Evolutionary conservation across 2,888 invertebrate species (phyloP).

Genomic region (Nasonovia ribisnigri): DNA sequence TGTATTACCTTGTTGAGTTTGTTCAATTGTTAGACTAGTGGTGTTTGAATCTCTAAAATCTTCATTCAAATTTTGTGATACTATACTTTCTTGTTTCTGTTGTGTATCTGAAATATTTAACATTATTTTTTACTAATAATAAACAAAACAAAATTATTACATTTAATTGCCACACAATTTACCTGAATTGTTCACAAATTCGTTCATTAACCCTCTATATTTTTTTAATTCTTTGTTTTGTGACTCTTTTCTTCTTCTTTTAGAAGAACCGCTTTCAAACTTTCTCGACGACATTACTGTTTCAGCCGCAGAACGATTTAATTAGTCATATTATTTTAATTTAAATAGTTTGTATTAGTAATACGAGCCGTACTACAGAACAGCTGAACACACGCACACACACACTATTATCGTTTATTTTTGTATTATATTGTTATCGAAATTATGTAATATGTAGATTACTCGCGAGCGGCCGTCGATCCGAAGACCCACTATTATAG

Average conservation of each 20-base stretch:
- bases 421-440: too few relatives aligned
- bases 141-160: conserved; percentile 12
- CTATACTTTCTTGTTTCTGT: conserved; percentile 1
- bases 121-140: conserved; percentile 4
- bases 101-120: background rate
- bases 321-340: too few relatives aligned
- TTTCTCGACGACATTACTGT: background rate
- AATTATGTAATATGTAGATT: too few relatives aligned
- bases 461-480: too few relatives aligned
- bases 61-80: background rate
- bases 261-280: background rate
- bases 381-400: too few relatives aligned
- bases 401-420: too few relatives aligned
- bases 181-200: background rate
- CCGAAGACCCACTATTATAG: too few relatives aligned
- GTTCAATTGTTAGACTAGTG: background rate
- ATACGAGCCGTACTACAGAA: too few relatives aligned
- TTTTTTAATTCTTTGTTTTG: conserved; percentile 7
- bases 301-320: too few relatives aligned
- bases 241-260: background rate
- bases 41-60: too few relatives aligned
- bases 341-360: too few relatives aligned
- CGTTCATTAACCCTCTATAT: background rate
- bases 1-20: conserved; percentile 10
- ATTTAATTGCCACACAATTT: background rate